phyloP scores from a whole-genome alignment of 2,113 vertebrate species.

The Anoplopoma fimbria region DNA sequence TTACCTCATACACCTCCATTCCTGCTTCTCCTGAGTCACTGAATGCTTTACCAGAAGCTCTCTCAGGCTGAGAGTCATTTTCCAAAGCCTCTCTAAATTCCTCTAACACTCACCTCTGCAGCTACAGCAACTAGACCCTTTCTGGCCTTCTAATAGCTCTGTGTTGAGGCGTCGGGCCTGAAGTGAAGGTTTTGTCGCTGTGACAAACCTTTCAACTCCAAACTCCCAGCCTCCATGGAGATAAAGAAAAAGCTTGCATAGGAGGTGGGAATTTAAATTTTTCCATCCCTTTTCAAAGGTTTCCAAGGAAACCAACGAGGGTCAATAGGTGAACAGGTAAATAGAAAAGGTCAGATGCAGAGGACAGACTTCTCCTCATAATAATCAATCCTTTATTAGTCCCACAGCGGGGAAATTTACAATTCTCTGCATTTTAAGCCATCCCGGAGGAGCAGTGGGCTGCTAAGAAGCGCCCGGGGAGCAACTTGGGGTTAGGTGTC shows the following conservation, averaged over 20 bases:
- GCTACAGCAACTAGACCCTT: conserved; percentile 3
- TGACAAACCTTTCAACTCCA: not conserved
- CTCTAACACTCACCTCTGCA: conserved; percentile 15
- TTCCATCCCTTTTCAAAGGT: not conserved
- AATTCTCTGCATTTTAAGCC: no score
- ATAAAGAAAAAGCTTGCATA: not conserved
- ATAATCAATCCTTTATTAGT: no score
- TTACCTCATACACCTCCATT: conserved; percentile 67
- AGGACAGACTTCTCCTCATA: not conserved
- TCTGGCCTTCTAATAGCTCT: not conserved
- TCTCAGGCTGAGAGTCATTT: conserved; percentile 27
- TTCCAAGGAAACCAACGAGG: not conserved
- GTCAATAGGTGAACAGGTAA: conserved; percentile 6
- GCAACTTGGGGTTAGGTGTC: no score
- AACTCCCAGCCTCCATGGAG: not conserved
- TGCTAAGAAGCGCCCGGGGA: no score
- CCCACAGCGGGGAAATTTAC: no score
- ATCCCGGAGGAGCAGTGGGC: no score
- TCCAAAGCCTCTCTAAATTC: conserved; percentile 16
- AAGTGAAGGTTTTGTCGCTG: not conserved
- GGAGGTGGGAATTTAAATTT: conserved; percentile 2
- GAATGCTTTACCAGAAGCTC: conserved; percentile 32
- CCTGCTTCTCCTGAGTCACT: conserved; percentile 36
- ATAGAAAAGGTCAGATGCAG: not conserved
- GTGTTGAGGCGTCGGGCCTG: not conserved